Percentiles rank a stretch among this genome's conserved stretches.
These are phyloP conservation scores for Sterna hirundo DNA, from an alignment of 2,113 vertebrate genomes.

Conservation along the genomic window DNA sequence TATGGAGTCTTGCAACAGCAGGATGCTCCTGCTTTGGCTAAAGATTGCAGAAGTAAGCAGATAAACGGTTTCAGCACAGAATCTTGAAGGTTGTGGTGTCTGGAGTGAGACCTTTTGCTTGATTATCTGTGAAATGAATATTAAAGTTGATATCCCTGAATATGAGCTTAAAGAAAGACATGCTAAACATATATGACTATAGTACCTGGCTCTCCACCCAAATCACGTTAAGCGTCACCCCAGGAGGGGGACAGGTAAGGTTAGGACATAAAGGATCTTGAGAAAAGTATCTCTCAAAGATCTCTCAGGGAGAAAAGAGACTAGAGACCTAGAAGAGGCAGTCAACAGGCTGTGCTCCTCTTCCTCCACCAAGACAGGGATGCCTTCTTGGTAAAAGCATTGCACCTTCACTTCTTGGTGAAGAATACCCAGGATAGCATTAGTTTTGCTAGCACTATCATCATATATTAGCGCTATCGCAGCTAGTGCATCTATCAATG, in stretches of 20 bases:
- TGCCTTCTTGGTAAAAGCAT: not conserved
- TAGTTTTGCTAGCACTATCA: not conserved
- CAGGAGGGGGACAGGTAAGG: not conserved
- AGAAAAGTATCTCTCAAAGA: not conserved
- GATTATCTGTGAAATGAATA: not conserved
- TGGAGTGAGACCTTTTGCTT: not conserved
- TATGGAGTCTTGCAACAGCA: not conserved
- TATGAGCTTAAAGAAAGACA: not conserved
- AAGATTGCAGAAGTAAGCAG: not conserved
- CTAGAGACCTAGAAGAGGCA: not conserved
- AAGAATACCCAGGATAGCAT: not conserved
- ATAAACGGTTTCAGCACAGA: not conserved
- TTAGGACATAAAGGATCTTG: not conserved
- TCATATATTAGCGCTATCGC: not conserved
- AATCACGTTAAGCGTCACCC: not conserved
- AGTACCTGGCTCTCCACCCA: not conserved
- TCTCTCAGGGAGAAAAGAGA: not conserved
- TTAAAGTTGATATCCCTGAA: not conserved
- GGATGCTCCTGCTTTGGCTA: not conserved
- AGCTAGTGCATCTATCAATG: not conserved
- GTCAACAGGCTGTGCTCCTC: not conserved
- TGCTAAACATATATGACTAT: not conserved
- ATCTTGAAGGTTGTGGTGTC: not conserved
- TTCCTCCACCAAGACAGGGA: not conserved
- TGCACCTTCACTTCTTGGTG: not conserved